A percentile compares a stretch with the other conserved stretches of the same genome.
These are phyloP conservation scores for Triplophysa bombifrons DNA, from an alignment of 2,797 vertebrate species.

Conservation along the genomic window DNA sequence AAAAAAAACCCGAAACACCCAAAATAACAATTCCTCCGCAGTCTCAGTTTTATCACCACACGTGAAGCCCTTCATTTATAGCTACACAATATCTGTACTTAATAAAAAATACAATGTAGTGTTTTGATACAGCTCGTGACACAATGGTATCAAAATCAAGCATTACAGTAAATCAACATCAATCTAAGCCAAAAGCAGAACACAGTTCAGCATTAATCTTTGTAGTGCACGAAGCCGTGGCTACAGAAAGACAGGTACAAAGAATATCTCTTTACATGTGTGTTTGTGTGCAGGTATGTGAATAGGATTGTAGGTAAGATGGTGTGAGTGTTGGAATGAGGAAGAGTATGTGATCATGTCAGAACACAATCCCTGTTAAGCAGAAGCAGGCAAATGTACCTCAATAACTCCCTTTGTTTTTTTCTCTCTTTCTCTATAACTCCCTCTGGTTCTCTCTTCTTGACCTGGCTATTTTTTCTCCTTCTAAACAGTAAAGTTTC, in stretches of 20 bases:
- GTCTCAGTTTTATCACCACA: not conserved
- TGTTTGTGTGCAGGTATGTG: not conserved
- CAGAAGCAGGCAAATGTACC: slow-evolving; percentile 11
- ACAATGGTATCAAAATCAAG: not conserved
- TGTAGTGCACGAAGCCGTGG: not conserved
- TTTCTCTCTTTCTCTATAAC: not conserved
- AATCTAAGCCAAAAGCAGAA: not conserved
- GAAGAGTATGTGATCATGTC: slow-evolving; percentile 38
- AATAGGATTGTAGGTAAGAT: not conserved
- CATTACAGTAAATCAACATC: not conserved
- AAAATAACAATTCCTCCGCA: not conserved
- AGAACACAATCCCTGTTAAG: slow-evolving; percentile 38
- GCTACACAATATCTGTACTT: not conserved
- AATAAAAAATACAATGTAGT: not conserved
- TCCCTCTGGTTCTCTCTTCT: not conserved
- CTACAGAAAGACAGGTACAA: not conserved
- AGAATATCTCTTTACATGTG: not conserved
- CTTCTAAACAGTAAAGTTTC: not conserved
- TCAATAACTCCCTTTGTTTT: not conserved
- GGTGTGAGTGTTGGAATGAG: slow-evolving; percentile 27
- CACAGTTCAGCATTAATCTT: not conserved
- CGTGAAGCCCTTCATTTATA: not conserved
- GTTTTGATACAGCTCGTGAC: not conserved
- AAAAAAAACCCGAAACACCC: not conserved
- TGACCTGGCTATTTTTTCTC: too few species aligned